Conservation (phyloP, 2,797 vertebrate species). For the Acomys russatus region DNA sequence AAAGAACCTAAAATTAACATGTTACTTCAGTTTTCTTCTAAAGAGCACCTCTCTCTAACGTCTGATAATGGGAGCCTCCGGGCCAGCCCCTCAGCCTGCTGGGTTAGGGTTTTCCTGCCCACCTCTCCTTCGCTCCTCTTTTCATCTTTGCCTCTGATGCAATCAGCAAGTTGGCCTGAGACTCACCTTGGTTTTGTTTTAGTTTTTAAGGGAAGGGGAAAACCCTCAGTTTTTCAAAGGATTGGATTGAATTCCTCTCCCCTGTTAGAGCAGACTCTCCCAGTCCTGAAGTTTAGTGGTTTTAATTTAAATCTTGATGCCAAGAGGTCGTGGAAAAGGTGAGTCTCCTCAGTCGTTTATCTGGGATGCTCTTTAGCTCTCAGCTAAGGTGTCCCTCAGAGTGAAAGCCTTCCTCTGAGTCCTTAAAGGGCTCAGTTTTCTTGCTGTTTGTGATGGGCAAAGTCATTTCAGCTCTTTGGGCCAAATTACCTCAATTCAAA, state of each 20-base stretch:
- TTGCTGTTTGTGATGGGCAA: background rate
- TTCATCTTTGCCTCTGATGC: constrained; percentile 87
- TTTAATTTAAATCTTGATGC: constrained; percentile 50
- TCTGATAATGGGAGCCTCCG: constrained; percentile 85
- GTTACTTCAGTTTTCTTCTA: constrained; percentile 86
- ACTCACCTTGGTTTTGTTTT: constrained; percentile 85
- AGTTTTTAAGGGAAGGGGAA: constrained; percentile 50
- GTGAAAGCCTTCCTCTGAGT: background rate
- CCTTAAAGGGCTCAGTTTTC: background rate
- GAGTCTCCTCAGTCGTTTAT: background rate
- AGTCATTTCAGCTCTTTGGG: background rate
- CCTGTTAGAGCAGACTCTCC: constrained; percentile 12
- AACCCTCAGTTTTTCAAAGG: constrained; percentile 58
- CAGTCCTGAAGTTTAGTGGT: constrained; percentile 1
- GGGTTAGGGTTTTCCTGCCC: constrained; percentile 88
- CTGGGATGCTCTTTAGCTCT: background rate
- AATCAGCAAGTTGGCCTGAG: constrained; percentile 85
- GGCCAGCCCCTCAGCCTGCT: constrained; percentile 86
- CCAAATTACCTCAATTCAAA: background rate
- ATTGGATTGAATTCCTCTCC: constrained; percentile 55
- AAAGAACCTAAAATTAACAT: constrained; percentile 80
- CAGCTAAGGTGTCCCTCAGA: background rate
- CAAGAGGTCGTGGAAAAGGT: background rate
- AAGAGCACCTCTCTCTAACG: constrained; percentile 83
- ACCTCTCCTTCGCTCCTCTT: constrained; percentile 81